These are phyloP conservation scores for Lycia hirtaria DNA, from an alignment of 2,888 invertebrate species.

Conservation along the genomic window DNA sequence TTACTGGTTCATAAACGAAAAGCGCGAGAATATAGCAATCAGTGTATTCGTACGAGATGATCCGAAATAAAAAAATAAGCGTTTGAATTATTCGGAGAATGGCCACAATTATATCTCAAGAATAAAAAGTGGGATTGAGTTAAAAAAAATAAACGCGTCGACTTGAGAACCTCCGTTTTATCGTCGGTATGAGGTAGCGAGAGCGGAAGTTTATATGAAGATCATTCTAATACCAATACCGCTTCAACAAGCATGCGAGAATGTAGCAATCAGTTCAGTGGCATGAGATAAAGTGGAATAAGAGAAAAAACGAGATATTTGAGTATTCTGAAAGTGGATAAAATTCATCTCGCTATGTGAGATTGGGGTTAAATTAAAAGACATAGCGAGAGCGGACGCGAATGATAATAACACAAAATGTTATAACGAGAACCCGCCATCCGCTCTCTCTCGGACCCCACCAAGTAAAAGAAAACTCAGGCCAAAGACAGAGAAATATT, in stretches of 20 bases:
- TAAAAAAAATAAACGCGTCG: too few relatives aligned
- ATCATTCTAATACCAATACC: slow-evolving; percentile 10
- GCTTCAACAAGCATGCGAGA: slow-evolving; percentile 34
- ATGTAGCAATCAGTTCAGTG: slow-evolving; percentile 42
- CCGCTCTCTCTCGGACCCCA: slow-evolving; percentile 22
- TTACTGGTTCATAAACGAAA: slow-evolving; percentile 29
- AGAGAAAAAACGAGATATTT: too few relatives aligned
- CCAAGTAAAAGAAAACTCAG: slow-evolving; percentile 37
- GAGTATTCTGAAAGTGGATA: too few relatives aligned
- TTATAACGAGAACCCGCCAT: neutral
- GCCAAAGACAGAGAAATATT: slow-evolving; percentile 62
- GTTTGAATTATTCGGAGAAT: slow-evolving; percentile 44
- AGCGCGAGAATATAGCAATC: slow-evolving; percentile 41
- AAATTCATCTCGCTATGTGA: too few relatives aligned
- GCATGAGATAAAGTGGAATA: slow-evolving; percentile 5
- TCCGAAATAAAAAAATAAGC: slow-evolving; percentile 35
- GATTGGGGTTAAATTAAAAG: too few relatives aligned
- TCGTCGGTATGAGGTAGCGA: slow-evolving; percentile 1
- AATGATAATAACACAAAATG: neutral
- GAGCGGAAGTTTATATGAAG: neutral
- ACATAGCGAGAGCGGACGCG: neutral
- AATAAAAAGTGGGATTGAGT: slow-evolving; percentile 8
- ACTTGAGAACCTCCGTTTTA: too few relatives aligned
- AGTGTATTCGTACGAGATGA: slow-evolving; percentile 36
- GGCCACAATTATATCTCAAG: slow-evolving; percentile 39